Evolutionary conservation across 1,140 invertebrate genomes (phyloP).

Genomic region (Tenebrio molitor): DNA sequence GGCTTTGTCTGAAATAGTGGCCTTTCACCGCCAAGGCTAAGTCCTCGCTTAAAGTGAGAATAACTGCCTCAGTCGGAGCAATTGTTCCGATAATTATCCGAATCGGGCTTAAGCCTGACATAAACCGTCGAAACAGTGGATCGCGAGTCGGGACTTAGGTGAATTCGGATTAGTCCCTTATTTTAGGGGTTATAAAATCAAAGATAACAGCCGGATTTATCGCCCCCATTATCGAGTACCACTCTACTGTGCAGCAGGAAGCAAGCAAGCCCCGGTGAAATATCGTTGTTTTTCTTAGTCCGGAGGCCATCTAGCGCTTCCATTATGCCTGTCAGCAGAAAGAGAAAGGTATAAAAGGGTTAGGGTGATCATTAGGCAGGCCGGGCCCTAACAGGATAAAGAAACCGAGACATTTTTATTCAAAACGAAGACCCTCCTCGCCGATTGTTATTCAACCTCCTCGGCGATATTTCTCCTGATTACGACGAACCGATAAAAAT

Average conservation of each 20-base stretch:
- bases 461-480: not conserved
- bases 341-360: slow-evolving; percentile 28
- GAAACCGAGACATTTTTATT: slow-evolving; percentile 7
- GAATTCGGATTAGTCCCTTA: slow-evolving; percentile 11
- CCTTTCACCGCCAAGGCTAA: not conserved
- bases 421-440: slow-evolving; percentile 22
- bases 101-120: not conserved
- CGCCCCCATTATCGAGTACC: not conserved
- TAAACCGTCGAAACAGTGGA: not conserved
- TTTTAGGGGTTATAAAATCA: slow-evolving; percentile 37
- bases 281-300: slow-evolving; percentile 33
- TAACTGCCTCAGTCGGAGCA: slow-evolving; percentile 8
- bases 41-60: slow-evolving; percentile 2
- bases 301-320: slow-evolving; percentile 5
- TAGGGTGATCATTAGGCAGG: slow-evolving; percentile 10
- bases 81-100: slow-evolving; percentile 16
- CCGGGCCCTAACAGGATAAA: not conserved
- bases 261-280: not conserved
- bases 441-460: not conserved
- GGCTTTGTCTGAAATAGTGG: slow-evolving; percentile 5
- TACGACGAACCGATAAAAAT: not conserved
- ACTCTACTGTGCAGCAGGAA: not conserved
- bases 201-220: slow-evolving; percentile 23
- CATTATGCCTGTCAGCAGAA: slow-evolving; percentile 14
- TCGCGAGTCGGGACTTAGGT: not conserved